These are phyloP conservation scores for Brachypodius melanocephalos DNA, from an alignment of 2,113 vertebrate genomes.

Conservation along the genomic window DNA sequence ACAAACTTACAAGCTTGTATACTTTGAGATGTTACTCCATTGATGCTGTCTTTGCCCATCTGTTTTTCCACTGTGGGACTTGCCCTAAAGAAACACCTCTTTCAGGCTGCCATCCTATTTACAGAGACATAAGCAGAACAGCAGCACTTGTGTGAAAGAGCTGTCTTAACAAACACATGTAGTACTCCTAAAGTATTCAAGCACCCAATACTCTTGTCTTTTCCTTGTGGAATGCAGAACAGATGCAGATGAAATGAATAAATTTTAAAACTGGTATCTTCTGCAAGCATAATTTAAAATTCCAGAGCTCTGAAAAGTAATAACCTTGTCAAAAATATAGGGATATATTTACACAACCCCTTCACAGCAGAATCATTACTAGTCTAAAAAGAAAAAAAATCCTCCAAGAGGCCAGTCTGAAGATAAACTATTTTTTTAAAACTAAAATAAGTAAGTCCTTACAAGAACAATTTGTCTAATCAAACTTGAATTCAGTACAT, in stretches of 20 bases:
- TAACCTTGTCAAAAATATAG: not conserved
- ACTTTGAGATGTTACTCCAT: not conserved
- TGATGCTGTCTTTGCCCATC: constrained; percentile 55
- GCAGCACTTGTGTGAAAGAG: not conserved
- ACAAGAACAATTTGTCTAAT: not conserved
- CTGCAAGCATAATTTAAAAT: not conserved
- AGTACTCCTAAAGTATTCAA: not conserved
- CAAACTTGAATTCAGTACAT: not conserved
- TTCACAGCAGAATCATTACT: not conserved
- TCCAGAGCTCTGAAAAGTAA: not conserved
- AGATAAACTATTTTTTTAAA: not conserved
- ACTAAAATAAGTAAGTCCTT: not conserved
- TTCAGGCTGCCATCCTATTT: constrained; percentile 16
- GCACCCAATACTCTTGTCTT: not conserved
- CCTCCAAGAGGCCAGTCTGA: not conserved
- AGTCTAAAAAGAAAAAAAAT: not conserved
- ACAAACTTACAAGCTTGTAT: not conserved
- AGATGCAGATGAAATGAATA: not conserved
- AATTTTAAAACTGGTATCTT: not conserved
- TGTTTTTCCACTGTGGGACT: constrained; percentile 54
- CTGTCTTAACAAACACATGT: not conserved
- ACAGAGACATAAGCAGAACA: not conserved
- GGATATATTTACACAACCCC: not conserved
- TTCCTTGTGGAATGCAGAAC: not conserved
- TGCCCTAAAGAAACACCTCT: constrained; percentile 40